These are phyloP conservation scores for Lapara coniferarum DNA, from an alignment of 2,888 invertebrate species.

Conservation along the genomic window DNA sequence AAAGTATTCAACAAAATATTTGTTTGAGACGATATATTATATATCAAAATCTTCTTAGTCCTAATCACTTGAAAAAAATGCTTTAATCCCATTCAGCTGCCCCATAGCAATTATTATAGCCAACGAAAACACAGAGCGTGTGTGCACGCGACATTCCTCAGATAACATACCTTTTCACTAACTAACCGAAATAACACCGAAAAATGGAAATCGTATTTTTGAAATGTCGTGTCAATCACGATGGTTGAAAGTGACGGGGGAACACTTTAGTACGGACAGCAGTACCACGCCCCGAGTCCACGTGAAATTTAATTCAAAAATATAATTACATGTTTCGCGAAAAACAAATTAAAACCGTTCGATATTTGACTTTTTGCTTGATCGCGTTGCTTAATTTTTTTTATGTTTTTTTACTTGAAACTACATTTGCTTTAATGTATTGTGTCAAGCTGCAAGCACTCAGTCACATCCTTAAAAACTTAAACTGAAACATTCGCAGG, in stretches of 20 bases:
- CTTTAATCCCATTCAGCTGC: no score
- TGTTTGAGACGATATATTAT: no score
- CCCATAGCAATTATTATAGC: background rate
- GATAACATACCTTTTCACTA: background rate
- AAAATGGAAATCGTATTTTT: background rate
- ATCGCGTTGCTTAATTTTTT: background rate
- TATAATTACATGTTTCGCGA: constrained; percentile 4
- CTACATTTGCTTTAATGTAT: no score
- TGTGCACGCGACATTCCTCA: background rate
- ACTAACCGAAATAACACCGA: background rate
- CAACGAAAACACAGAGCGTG: background rate
- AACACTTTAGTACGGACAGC: background rate
- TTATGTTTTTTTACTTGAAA: background rate
- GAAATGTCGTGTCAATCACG: constrained; percentile 14
- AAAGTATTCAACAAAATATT: no score
- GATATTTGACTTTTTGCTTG: background rate
- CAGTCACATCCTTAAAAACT: no score
- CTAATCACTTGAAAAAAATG: no score
- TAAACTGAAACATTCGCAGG: no score
- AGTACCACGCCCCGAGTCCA: background rate
- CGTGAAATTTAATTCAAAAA: constrained; percentile 1
- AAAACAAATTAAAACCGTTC: background rate
- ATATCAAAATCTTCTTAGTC: no score
- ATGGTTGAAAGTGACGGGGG: background rate
- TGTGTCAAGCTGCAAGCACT: no score